phyloP scores from a whole-genome alignment of 2,113 vertebrate genomes.

The Dromaius novaehollandiae region DNA sequence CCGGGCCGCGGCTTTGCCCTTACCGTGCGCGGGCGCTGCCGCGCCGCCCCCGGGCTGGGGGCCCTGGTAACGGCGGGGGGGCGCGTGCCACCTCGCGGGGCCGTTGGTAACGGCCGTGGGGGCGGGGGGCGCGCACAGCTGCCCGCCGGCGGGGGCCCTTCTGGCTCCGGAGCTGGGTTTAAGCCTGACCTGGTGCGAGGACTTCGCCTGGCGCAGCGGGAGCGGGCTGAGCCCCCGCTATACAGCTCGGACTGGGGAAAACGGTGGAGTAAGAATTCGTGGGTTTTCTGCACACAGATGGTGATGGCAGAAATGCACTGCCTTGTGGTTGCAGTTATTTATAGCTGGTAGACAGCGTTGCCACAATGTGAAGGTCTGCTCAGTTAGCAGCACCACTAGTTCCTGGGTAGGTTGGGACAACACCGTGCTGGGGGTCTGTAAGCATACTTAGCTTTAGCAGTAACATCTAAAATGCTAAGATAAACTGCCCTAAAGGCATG shows the following conservation, averaged over 20 bases:
- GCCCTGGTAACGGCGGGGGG: background rate
- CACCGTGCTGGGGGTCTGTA: accelerated
- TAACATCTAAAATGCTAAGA: background rate
- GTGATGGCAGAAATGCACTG: background rate
- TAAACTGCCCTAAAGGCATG: accelerated
- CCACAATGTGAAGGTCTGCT: accelerated
- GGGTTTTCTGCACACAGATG: background rate
- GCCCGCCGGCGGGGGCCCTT: too few relatives aligned
- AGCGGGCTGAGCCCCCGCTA: too few relatives aligned
- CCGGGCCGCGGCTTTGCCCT: background rate
- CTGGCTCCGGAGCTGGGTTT: background rate
- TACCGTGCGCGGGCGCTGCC: background rate
- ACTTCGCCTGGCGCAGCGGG: too few relatives aligned
- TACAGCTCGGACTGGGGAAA: background rate
- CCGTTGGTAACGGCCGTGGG: too few relatives aligned
- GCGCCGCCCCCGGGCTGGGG: background rate
- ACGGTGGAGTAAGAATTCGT: accelerated
- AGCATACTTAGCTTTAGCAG: background rate
- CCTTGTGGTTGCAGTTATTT: background rate
- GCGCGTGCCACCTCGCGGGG: too few relatives aligned
- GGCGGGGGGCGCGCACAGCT: too few relatives aligned
- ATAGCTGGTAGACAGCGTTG: background rate
- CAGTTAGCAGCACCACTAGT: accelerated
- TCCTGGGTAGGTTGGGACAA: accelerated
- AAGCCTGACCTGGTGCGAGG: background rate